A percentile compares a stretch with the other conserved stretches of the same genome.
Evolutionary conservation across 2,113 vertebrate species (phyloP).

Genomic region (Burhinus bistriatus): DNA sequence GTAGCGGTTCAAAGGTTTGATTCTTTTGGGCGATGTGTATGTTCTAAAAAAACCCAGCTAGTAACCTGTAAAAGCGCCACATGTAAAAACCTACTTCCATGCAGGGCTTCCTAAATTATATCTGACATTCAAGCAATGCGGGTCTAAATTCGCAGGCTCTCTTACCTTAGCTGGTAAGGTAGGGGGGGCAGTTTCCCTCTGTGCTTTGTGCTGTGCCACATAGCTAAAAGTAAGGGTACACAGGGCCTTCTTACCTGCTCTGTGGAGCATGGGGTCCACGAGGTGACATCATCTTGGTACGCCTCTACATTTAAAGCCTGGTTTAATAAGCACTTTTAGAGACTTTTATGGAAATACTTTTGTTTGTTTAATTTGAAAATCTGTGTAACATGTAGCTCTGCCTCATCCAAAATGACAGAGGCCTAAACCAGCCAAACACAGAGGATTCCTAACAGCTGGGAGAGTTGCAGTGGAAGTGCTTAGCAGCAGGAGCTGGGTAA

Average conservation of each 20-base stretch:
- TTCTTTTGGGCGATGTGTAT: not conserved
- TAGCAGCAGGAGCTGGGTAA: slow-evolving; percentile 55
- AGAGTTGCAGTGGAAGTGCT: slow-evolving; percentile 28
- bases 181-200: not conserved
- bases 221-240: not conserved
- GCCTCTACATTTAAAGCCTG: not conserved
- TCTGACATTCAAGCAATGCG: not conserved
- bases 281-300: not conserved
- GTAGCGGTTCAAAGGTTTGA: not conserved
- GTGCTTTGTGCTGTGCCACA: not conserved
- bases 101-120: not conserved
- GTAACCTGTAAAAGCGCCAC: not conserved
- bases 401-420: not conserved
- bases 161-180: not conserved
- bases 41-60: not conserved
- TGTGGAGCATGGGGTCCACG: rapidly evolving
- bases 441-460: slow-evolving; percentile 8
- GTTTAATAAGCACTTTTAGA: not conserved
- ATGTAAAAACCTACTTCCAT: not conserved
- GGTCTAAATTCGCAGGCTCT: not conserved
- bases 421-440: not conserved
- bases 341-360: not conserved
- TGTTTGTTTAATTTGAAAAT: not conserved
- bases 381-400: not conserved
- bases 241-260: not conserved